Evolutionary conservation across 2,888 invertebrate genomes (phyloP).

Genomic region (Myopa testacea): DNA sequence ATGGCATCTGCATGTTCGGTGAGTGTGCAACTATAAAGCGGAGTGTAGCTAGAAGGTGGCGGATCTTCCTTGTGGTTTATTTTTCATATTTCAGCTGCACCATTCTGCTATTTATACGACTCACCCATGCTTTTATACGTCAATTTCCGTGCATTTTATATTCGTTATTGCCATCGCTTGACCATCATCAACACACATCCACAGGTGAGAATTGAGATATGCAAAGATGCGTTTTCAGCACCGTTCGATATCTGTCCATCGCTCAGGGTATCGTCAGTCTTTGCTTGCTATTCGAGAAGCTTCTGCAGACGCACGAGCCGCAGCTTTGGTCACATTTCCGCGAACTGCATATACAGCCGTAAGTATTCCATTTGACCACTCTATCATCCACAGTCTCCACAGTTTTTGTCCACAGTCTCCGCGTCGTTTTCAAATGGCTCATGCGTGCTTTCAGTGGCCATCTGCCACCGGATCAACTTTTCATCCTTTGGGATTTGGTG

Average conservation of each 20-base stretch:
- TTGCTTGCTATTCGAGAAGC: constrained; percentile 88
- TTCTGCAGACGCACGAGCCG: constrained; percentile 91
- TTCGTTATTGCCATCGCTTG: constrained; percentile 90
- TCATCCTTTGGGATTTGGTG: constrained; percentile 91
- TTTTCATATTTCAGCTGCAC: constrained; percentile 79
- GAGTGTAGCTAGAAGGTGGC: too few relatives aligned
- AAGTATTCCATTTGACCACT: constrained; percentile 68
- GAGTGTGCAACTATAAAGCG: constrained; percentile 56
- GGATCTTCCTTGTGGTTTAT: too few relatives aligned
- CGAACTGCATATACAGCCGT: constrained; percentile 91
- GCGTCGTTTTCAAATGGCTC: constrained; percentile 95
- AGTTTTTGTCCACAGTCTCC: constrained; percentile 74
- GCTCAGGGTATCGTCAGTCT: constrained; percentile 86
- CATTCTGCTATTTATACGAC: constrained; percentile 93
- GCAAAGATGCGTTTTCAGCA: background rate
- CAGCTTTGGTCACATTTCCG: constrained; percentile 91
- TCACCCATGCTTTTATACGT: constrained; percentile 89
- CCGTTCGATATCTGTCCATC: background rate
- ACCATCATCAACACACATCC: constrained; percentile 93
- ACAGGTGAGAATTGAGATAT: constrained; percentile 71
- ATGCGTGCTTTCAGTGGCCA: constrained; percentile 97
- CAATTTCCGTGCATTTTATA: constrained; percentile 91
- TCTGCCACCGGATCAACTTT: constrained; percentile 89
- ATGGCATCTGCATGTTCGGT: constrained; percentile 98
- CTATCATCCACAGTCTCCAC: background rate